Percentiles rank a stretch among this genome's conserved stretches.
Conservation (phyloP, 2,888 invertebrate species). For the Lumbricus terrestris region DNA sequence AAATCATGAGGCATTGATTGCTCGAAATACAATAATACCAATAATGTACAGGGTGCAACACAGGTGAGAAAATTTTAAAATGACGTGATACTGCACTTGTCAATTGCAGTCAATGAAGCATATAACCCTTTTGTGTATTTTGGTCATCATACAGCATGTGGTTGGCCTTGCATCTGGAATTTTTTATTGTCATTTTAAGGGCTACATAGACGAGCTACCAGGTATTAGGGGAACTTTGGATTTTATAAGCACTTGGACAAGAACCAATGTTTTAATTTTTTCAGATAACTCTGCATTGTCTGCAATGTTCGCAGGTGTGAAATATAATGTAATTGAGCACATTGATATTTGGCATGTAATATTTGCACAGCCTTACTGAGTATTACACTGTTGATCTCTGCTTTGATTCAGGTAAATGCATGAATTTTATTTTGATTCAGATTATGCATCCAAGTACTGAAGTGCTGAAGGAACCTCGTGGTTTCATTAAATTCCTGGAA, state of each 20-base stretch:
- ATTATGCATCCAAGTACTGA: constrained; percentile 24
- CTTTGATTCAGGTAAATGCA: neutral
- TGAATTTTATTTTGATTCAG: constrained; percentile 6
- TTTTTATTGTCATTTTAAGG: too few species aligned
- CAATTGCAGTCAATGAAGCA: too few species aligned
- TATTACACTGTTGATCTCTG: neutral
- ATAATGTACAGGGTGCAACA: too few species aligned
- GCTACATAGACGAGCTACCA: neutral
- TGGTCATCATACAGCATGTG: too few species aligned
- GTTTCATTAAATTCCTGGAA: constrained; percentile 33
- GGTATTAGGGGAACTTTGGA: neutral
- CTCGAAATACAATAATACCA: too few species aligned
- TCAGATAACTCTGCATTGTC: neutral
- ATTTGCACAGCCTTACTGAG: neutral
- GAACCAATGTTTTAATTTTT: neutral
- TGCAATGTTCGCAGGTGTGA: too few species aligned
- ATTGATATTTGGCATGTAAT: neutral
- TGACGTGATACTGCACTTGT: too few species aligned
- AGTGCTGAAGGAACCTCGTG: constrained; percentile 33
- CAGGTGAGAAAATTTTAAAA: too few species aligned
- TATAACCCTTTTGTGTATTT: too few species aligned
- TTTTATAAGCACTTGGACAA: neutral
- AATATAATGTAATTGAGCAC: neutral
- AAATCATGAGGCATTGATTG: too few species aligned
- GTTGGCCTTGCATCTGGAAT: too few species aligned